These are phyloP conservation scores for Ianthella basta DNA, from an alignment of 37 sponge, comb jelly and placozoan species.

Conservation along the genomic window DNA sequence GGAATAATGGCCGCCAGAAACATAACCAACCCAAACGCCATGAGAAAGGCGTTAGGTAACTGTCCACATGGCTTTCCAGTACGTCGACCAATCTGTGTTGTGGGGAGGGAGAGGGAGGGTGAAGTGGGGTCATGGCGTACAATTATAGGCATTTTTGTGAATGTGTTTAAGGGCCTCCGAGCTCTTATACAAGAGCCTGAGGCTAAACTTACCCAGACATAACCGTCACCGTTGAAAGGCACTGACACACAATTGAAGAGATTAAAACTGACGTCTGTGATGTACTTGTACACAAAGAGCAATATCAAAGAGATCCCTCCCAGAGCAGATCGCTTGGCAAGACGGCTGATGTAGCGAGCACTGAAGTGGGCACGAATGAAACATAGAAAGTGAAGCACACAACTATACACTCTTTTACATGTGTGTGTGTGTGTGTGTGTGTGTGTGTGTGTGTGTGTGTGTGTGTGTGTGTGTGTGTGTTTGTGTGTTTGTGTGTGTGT, in stretches of 20 bases:
- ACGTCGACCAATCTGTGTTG: background rate
- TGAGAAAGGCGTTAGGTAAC: background rate
- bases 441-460: too few relatives aligned
- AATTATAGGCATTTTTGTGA: background rate
- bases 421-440: too few relatives aligned
- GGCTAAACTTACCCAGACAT: constrained; percentile 1
- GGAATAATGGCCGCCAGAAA: background rate
- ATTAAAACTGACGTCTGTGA: constrained; percentile 23
- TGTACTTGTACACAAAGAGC: constrained; percentile 54
- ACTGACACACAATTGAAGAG: constrained; percentile 19
- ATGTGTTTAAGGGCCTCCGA: background rate
- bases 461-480: too few relatives aligned
- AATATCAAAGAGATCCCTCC: constrained; percentile 36
- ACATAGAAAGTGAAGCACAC: too few relatives aligned
- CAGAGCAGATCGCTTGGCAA: constrained; percentile 32
- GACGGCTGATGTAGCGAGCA: constrained; percentile 38
- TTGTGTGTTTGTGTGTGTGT: too few relatives aligned
- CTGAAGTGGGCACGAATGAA: background rate
- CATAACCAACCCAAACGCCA: background rate
- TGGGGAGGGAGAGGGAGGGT: background rate
- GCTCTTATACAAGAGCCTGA: background rate
- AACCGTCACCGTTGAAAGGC: background rate
- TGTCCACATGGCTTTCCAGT: background rate
- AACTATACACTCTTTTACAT: too few relatives aligned
- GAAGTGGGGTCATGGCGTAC: background rate